phyloP scores from a whole-genome alignment of 1,140 invertebrate genomes.

The Drosophila grimshawi region DNA sequence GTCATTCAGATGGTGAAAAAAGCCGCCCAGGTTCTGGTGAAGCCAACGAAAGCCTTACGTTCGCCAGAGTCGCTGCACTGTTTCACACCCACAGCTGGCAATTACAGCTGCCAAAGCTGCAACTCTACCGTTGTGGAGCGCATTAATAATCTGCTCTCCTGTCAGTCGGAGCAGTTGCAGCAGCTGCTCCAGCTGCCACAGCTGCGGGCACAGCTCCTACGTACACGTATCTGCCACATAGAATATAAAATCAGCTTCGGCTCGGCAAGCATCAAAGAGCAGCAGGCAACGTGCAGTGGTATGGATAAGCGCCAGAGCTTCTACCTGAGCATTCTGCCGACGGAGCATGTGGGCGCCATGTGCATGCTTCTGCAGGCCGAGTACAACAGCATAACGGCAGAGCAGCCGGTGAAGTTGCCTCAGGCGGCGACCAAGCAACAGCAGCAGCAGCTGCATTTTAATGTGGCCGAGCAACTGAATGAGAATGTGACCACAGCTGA shows the following conservation, averaged over 20 bases:
- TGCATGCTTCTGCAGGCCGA: conserved; percentile 85
- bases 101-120: conserved; percentile 66
- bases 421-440: neutral
- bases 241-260: conserved; percentile 54
- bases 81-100: conserved; percentile 55
- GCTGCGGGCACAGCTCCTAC: conserved; percentile 56
- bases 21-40: conserved; percentile 92
- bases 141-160: conserved; percentile 70
- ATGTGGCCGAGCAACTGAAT: neutral
- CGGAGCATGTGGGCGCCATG: conserved; percentile 90
- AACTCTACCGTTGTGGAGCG: conserved; percentile 57
- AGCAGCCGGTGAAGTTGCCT: neutral
- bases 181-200: conserved; percentile 52
- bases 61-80: conserved; percentile 59
- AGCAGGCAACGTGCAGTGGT: conserved; percentile 12
- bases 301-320: conserved; percentile 84
- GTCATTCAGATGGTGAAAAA: conserved; percentile 95
- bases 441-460: conserved; percentile 28
- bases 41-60: conserved; percentile 85
- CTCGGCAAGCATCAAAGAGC: too few species aligned
- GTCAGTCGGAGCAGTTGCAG: conserved; percentile 67
- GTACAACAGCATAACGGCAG: conserved; percentile 15
- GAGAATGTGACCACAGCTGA: conserved; percentile 44
- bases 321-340: conserved; percentile 87
- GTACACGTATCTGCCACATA: conserved; percentile 64